phyloP scores from a whole-genome alignment of 2,797 vertebrate species.

The Dermochelys coriacea region DNA sequence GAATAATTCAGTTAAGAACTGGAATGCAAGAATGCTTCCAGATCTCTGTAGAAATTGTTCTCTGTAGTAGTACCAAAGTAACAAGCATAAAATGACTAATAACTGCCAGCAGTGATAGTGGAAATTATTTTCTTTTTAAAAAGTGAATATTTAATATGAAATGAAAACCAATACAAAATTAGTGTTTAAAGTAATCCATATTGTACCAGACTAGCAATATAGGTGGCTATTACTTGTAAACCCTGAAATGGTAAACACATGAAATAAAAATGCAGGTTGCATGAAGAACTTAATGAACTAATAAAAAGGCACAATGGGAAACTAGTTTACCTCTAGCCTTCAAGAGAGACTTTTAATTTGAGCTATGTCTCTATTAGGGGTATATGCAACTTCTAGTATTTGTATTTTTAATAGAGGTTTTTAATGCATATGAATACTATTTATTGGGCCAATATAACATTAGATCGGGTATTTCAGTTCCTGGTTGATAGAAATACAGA shows the following conservation, averaged over 20 bases:
- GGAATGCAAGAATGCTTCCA: background rate
- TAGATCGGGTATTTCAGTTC: slow-evolving; percentile 35
- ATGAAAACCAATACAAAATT: slow-evolving; percentile 44
- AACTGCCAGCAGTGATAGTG: slow-evolving; percentile 15
- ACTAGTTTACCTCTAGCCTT: slow-evolving; percentile 62
- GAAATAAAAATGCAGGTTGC: slow-evolving; percentile 50
- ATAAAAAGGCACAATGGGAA: slow-evolving; percentile 61
- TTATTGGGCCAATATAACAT: slow-evolving; percentile 6
- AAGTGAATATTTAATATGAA: slow-evolving; percentile 44
- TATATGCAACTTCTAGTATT: background rate
- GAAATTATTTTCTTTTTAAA: slow-evolving; percentile 49
- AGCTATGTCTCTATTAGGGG: slow-evolving; percentile 43
- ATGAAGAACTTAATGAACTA: slow-evolving; percentile 62
- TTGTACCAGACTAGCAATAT: slow-evolving; percentile 18
- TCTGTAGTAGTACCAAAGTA: slow-evolving; percentile 14
- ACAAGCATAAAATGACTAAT: background rate
- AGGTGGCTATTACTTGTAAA: slow-evolving; percentile 41
- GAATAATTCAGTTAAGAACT: slow-evolving; percentile 11
- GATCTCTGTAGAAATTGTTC: slow-evolving; percentile 11
- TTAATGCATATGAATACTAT: background rate
- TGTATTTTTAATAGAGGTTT: slow-evolving; percentile 29
- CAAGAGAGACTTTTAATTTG: slow-evolving; percentile 59
- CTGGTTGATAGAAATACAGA: slow-evolving; percentile 15
- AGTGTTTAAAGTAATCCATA: slow-evolving; percentile 37
- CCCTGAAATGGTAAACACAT: slow-evolving; percentile 17